These are phyloP conservation scores for Temnothorax nylanderi DNA, from an alignment of 1,140 invertebrate species.

Conservation along the genomic window DNA sequence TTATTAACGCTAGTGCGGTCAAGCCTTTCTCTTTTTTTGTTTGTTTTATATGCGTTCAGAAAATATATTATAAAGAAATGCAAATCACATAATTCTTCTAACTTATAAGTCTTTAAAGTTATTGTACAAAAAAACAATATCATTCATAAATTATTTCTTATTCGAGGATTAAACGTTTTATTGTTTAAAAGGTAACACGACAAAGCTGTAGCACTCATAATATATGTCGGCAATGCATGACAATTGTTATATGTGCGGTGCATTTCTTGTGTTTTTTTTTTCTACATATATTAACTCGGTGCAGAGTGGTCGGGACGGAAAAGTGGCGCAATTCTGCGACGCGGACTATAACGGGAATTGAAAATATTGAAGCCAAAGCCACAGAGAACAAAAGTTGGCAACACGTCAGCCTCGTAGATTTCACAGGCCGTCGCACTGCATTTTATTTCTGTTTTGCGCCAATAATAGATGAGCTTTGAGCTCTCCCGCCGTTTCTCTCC, in stretches of 20 bases:
- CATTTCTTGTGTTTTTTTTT: conserved; percentile 16
- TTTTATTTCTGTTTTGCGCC: conserved; percentile 79
- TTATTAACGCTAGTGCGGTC: neutral
- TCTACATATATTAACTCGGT: neutral
- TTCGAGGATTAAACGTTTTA: neutral
- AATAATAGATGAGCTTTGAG: conserved; percentile 78
- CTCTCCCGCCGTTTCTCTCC: conserved; percentile 67
- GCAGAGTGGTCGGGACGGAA: neutral
- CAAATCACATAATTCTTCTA: neutral
- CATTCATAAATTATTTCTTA: neutral
- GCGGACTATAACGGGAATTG: conserved; percentile 49
- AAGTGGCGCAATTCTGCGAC: conserved; percentile 37
- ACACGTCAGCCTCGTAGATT: conserved; percentile 66
- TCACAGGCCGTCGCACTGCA: conserved; percentile 72
- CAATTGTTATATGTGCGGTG: neutral
- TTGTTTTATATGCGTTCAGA: neutral
- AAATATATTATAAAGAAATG: neutral
- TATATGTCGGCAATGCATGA: neutral
- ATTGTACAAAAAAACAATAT: neutral
- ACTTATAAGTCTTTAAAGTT: neutral
- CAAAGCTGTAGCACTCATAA: neutral
- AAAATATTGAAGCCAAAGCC: conserved; percentile 56
- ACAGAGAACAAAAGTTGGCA: conserved; percentile 66
- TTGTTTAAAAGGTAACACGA: neutral
- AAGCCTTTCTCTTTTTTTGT: neutral